A percentile compares a stretch with the other conserved stretches of the same genome.
phyloP scores from a whole-genome alignment of 2,113 vertebrate species.

The Andinoacara biseriatus region DNA sequence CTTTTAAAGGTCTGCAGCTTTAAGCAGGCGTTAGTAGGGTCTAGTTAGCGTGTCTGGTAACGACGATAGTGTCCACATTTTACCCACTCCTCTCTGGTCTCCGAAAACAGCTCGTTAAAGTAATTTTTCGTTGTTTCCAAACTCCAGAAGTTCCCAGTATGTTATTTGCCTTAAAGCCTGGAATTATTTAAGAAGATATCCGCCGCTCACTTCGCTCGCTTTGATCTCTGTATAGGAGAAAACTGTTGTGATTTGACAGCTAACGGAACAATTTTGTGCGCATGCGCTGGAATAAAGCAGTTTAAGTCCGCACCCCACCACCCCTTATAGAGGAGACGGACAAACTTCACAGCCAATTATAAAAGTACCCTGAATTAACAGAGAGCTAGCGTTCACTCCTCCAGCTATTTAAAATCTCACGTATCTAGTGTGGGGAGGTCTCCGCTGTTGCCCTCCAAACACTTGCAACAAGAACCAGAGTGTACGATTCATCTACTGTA shows the following conservation, averaged over 20 bases:
- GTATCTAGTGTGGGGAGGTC: conserved; percentile 27
- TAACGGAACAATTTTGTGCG: conserved; percentile 58
- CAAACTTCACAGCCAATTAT: conserved; percentile 17
- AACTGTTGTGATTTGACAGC: conserved; percentile 72
- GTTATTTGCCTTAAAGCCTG: neutral
- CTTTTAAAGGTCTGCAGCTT: neutral
- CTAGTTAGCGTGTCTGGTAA: neutral
- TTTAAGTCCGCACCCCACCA: neutral
- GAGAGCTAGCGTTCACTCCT: neutral
- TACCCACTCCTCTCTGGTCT: neutral
- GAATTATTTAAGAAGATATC: neutral
- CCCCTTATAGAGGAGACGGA: conserved; percentile 8
- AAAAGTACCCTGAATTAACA: conserved; percentile 21
- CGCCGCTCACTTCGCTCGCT: neutral
- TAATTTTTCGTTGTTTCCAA: neutral
- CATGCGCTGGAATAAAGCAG: conserved; percentile 57
- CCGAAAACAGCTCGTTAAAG: neutral
- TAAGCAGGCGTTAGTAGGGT: neutral
- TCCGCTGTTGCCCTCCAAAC: conserved; percentile 7
- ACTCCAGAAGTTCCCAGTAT: neutral
- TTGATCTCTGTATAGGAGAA: neutral
- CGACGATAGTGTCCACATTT: neutral
- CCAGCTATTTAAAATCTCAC: conserved; percentile 47
- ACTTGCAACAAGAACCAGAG: conserved; percentile 45
- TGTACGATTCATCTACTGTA: conserved; percentile 59